A percentile compares a stretch with the other conserved stretches of the same genome.
Conservation (phyloP, 2,797 vertebrate species). For the Cossypha polioptera region DNA sequence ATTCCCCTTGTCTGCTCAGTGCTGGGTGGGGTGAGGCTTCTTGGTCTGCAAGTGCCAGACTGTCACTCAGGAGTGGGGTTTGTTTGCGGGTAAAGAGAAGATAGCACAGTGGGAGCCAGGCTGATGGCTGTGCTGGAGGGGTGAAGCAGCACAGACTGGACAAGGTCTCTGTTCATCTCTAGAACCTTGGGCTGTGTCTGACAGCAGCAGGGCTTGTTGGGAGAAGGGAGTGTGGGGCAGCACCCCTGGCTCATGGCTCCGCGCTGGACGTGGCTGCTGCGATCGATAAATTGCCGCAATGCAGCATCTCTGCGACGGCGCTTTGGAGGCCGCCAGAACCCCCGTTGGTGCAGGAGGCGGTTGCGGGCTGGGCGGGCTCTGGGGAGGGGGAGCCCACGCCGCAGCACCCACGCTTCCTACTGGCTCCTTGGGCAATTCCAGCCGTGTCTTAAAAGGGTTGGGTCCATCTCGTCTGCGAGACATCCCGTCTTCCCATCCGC, state of each 20-base stretch:
- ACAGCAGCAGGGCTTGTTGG: background rate
- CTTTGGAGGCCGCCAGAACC: slow-evolving; percentile 41
- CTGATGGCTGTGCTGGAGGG: background rate
- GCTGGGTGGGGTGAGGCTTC: background rate
- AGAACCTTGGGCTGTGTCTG: background rate
- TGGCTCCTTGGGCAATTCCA: slow-evolving; percentile 64
- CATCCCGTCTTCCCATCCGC: background rate
- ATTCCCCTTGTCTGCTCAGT: background rate
- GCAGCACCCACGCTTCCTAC: slow-evolving; percentile 49
- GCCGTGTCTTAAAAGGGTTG: slow-evolving; percentile 60
- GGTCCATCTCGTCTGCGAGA: slow-evolving; percentile 37
- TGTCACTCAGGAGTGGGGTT: background rate
- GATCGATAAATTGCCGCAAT: slow-evolving; percentile 62
- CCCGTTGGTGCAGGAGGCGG: slow-evolving; percentile 59
- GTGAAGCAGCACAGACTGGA: background rate
- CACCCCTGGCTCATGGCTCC: background rate
- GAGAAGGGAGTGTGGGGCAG: background rate
- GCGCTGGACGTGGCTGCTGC: background rate
- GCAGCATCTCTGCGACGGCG: slow-evolving; percentile 58
- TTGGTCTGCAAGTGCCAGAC: background rate
- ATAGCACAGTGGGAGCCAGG: background rate
- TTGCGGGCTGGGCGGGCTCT: slow-evolving; percentile 66
- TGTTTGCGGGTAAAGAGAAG: background rate
- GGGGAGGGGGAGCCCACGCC: slow-evolving; percentile 43
- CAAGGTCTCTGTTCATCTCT: background rate